Evolutionary conservation across 2,888 invertebrate species (phyloP).

Genomic region (Heliconius charithonia): DNA sequence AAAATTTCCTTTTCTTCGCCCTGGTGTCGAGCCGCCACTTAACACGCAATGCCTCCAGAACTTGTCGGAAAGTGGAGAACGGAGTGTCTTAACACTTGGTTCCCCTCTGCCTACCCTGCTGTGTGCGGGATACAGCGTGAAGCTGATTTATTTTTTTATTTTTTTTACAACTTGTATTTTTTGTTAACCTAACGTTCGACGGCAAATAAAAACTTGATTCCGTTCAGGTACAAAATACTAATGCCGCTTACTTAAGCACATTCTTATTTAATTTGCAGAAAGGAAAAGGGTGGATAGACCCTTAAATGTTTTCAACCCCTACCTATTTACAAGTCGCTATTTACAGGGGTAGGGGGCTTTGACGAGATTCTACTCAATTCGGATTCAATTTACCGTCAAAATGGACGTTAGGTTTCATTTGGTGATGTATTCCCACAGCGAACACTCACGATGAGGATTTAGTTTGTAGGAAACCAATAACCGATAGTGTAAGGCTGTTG

Average conservation of each 20-base stretch:
- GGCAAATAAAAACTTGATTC: conserved; percentile 34
- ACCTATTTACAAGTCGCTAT: conserved; percentile 76
- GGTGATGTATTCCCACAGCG: conserved; percentile 59
- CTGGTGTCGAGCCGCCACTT: too few relatives aligned
- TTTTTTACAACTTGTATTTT: background rate
- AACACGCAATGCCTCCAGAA: too few relatives aligned
- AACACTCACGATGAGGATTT: conserved; percentile 43
- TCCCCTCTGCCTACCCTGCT: too few relatives aligned
- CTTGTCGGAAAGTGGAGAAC: too few relatives aligned
- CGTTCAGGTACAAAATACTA: conserved; percentile 47
- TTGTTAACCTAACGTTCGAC: background rate
- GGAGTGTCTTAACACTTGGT: too few relatives aligned
- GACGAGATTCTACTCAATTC: conserved; percentile 69
- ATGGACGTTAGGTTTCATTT: conserved; percentile 72
- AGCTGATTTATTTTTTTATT: too few relatives aligned
- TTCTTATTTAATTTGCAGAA: conserved; percentile 73
- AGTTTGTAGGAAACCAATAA: conserved; percentile 25
- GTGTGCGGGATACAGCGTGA: too few relatives aligned
- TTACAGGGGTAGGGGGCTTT: conserved; percentile 62
- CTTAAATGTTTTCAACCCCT: conserved; percentile 72
- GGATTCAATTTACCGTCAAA: conserved; percentile 79
- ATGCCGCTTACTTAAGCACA: conserved; percentile 53
- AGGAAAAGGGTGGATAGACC: conserved; percentile 72
- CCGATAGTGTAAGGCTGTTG: background rate
- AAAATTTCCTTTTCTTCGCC: too few relatives aligned